A percentile compares a stretch with the other conserved stretches of the same genome.
phyloP scores from a whole-genome alignment of 2,888 invertebrate genomes.

The Cephus pulcher region DNA sequence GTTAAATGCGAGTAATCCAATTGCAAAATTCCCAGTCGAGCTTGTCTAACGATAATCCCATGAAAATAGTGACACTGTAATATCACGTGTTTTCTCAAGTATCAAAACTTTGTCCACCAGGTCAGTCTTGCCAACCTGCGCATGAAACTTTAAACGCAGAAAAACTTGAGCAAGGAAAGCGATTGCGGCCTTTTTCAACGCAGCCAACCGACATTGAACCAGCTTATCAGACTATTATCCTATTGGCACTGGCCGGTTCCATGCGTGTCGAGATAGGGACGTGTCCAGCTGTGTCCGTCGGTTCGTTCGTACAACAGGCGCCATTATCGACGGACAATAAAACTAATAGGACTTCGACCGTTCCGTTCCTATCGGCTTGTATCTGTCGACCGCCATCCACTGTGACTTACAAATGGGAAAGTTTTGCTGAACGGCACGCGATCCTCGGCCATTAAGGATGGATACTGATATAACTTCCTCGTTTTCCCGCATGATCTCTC shows the following conservation, averaged over 20 bases:
- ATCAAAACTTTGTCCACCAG: neutral
- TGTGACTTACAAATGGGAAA: conserved; percentile 50
- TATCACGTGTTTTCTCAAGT: neutral
- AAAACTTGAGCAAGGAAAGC: neutral
- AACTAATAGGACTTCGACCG: conserved; percentile 47
- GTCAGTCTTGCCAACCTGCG: neutral
- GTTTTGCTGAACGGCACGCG: conserved; percentile 54
- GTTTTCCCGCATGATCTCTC: neutral
- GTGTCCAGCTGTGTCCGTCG: conserved; percentile 25
- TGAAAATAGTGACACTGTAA: neutral
- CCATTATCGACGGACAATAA: conserved; percentile 45
- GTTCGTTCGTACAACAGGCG: conserved; percentile 11
- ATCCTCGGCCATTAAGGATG: conserved; percentile 26
- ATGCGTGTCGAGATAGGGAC: conserved; percentile 45
- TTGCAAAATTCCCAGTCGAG: neutral
- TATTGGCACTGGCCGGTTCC: conserved; percentile 35
- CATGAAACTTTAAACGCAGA: neutral
- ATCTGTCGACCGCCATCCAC: conserved; percentile 45
- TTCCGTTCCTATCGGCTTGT: conserved; percentile 49
- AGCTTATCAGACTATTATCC: conserved; percentile 46
- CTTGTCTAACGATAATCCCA: neutral
- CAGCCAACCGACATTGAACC: conserved; percentile 25
- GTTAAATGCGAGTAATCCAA: neutral
- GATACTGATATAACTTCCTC: neutral
- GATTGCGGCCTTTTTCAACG: neutral